Conservation (phyloP, 1,140 invertebrate genomes). For the Drosophila subpulchrella region DNA sequence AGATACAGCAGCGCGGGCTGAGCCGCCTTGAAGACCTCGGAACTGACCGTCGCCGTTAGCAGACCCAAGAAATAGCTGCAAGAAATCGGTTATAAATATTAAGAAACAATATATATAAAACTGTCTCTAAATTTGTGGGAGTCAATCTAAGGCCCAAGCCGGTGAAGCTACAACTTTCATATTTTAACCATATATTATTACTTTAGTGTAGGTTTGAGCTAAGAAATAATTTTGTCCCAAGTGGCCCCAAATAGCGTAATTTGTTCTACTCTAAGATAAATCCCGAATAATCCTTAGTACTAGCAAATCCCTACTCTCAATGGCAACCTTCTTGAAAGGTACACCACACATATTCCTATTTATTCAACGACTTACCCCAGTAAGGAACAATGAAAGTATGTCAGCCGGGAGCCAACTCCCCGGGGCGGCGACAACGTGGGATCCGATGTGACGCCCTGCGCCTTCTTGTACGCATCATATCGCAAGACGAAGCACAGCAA, state of each 20-base stretch:
- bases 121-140: too few relatives aligned
- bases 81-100: not conserved
- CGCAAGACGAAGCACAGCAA: slow-evolving; percentile 97
- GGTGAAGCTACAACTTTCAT: too few relatives aligned
- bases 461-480: slow-evolving; percentile 98
- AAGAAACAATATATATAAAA: not conserved
- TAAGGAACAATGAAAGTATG: slow-evolving; percentile 99
- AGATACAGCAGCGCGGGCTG: slow-evolving; percentile 98
- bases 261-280: too few relatives aligned
- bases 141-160: too few relatives aligned
- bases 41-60: slow-evolving; percentile 97
- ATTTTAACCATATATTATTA: too few relatives aligned
- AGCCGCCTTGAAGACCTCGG: slow-evolving; percentile 98
- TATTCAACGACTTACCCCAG: slow-evolving; percentile 87
- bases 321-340: not conserved
- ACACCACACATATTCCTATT: not conserved
- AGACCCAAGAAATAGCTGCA: slow-evolving; percentile 95
- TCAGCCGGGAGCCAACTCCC: slow-evolving; percentile 86
- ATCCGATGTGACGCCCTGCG: slow-evolving; percentile 85
- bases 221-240: too few relatives aligned
- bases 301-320: not conserved
- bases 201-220: too few relatives aligned
- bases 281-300: too few relatives aligned
- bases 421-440: slow-evolving; percentile 78
- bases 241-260: too few relatives aligned